A percentile compares a stretch with the other conserved stretches of the same genome.
These are phyloP conservation scores for Rhingia campestris DNA, from an alignment of 2,888 invertebrate genomes.

Conservation along the genomic window DNA sequence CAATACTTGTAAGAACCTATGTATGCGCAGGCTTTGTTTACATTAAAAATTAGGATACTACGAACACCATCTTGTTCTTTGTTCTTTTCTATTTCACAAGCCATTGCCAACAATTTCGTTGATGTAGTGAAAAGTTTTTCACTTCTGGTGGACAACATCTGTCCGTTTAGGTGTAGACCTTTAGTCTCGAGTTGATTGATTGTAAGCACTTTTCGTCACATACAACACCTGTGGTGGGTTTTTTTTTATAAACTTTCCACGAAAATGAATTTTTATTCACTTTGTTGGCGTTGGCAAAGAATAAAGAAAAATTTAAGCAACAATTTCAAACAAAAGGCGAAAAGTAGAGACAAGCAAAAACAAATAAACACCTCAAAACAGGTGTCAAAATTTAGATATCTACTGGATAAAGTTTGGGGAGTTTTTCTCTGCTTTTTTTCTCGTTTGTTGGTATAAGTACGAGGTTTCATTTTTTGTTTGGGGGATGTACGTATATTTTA, in stretches of 20 bases:
- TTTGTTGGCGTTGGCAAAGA: not conserved
- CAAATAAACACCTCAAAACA: constrained; percentile 19
- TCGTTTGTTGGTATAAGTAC: not conserved
- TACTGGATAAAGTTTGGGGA: constrained; percentile 7
- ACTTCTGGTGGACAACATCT: constrained; percentile 18
- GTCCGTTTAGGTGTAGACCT: not conserved
- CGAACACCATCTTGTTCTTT: constrained; percentile 20
- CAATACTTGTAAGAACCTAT: not conserved
- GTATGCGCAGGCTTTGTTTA: not conserved
- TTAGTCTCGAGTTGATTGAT: not conserved
- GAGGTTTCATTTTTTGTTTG: not conserved
- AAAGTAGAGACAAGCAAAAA: constrained; percentile 31
- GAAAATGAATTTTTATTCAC: constrained; percentile 5
- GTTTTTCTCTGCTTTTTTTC: constrained; percentile 11
- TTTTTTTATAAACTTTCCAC: constrained; percentile 6
- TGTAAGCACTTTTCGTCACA: constrained; percentile 1
- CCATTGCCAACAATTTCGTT: not conserved
- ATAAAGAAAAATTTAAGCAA: not conserved
- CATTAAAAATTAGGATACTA: constrained; percentile 22
- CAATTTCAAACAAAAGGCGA: constrained; percentile 26
- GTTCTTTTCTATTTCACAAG: not conserved
- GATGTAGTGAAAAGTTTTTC: not conserved
- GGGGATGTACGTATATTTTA: constrained; percentile 6
- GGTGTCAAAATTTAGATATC: constrained; percentile 45
- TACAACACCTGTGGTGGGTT: constrained; percentile 9